Evolutionary conservation across 2,113 vertebrate species (phyloP).

Genomic region (Mellivora capensis): DNA sequence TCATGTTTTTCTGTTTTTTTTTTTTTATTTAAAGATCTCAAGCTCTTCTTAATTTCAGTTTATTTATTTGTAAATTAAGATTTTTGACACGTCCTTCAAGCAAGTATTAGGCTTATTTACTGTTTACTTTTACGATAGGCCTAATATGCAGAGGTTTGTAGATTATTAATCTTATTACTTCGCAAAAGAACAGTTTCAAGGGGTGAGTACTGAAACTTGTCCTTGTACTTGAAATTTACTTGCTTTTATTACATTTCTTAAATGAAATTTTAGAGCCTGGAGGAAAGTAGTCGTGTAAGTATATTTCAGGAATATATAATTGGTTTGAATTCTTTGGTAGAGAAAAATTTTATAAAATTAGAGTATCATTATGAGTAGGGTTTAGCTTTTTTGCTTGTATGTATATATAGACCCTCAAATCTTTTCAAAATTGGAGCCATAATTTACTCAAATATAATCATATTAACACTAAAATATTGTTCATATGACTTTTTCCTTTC

Average conservation of each 20-base stretch:
- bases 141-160: constrained; percentile 31
- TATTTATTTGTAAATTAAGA: constrained; percentile 34
- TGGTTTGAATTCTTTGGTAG: constrained; percentile 65
- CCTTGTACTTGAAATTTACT: constrained; percentile 48
- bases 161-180: constrained; percentile 65
- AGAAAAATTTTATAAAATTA: constrained; percentile 66
- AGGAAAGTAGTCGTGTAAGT: constrained; percentile 55
- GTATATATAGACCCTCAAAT: constrained; percentile 16
- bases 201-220: constrained; percentile 26
- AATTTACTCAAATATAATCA: constrained; percentile 56
- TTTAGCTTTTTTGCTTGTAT: constrained; percentile 50
- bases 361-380: constrained; percentile 48
- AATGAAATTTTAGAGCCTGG: constrained; percentile 72
- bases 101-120: constrained; percentile 27
- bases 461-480: constrained; percentile 13
- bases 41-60: constrained; percentile 44
- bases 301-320: constrained; percentile 67
- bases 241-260: constrained; percentile 73
- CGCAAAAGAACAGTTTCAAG: constrained; percentile 46
- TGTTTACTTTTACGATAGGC: constrained; percentile 29
- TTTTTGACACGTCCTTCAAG: constrained; percentile 20
- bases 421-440: constrained; percentile 45
- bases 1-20: constrained; percentile 25
- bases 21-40: constrained; percentile 50
- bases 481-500: background rate